Percentiles rank a stretch among this genome's conserved stretches.
phyloP scores from a whole-genome alignment of 2,113 vertebrate genomes.

The Acanthochromis polyacanthus region DNA sequence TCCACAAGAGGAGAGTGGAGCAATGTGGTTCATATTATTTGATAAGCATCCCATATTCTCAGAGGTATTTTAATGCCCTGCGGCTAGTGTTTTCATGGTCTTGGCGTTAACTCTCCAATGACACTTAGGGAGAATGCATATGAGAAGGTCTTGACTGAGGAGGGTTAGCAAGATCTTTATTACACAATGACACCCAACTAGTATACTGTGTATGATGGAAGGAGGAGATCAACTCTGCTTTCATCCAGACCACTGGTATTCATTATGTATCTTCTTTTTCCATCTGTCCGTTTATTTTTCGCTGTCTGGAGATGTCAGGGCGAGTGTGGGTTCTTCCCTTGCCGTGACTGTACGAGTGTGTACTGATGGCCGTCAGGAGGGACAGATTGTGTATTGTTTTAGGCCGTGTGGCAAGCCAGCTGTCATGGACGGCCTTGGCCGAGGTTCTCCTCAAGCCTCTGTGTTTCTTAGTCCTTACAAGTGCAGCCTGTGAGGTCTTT shows the following conservation, averaged over 20 bases:
- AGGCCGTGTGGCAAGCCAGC: slow-evolving; percentile 69
- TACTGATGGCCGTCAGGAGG: slow-evolving; percentile 64
- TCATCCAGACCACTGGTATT: slow-evolving; percentile 72
- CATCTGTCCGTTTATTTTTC: slow-evolving; percentile 79
- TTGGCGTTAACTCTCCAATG: slow-evolving; percentile 61
- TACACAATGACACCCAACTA: slow-evolving; percentile 45
- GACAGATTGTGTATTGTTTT: slow-evolving; percentile 77
- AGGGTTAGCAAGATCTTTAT: slow-evolving; percentile 59
- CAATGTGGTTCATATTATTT: slow-evolving; percentile 88
- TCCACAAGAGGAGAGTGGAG: slow-evolving; percentile 63
- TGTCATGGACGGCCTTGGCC: slow-evolving; percentile 75
- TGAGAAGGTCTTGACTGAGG: slow-evolving; percentile 34
- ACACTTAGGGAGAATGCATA: slow-evolving; percentile 56
- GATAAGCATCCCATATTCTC: slow-evolving; percentile 88
- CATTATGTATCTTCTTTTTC: slow-evolving; percentile 77
- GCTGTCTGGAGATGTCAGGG: slow-evolving; percentile 74
- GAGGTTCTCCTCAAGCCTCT: slow-evolving; percentile 52
- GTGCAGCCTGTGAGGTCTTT: slow-evolving; percentile 70
- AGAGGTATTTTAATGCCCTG: slow-evolving; percentile 85
- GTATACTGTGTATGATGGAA: slow-evolving; percentile 41
- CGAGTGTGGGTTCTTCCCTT: slow-evolving; percentile 58
- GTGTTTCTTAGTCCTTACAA: slow-evolving; percentile 45
- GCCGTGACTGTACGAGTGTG: slow-evolving; percentile 63
- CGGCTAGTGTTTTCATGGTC: slow-evolving; percentile 80
- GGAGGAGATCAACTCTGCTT: slow-evolving; percentile 57